These are phyloP conservation scores for Bombus breviceps DNA, from an alignment of 1,140 invertebrate genomes.

Conservation along the genomic window DNA sequence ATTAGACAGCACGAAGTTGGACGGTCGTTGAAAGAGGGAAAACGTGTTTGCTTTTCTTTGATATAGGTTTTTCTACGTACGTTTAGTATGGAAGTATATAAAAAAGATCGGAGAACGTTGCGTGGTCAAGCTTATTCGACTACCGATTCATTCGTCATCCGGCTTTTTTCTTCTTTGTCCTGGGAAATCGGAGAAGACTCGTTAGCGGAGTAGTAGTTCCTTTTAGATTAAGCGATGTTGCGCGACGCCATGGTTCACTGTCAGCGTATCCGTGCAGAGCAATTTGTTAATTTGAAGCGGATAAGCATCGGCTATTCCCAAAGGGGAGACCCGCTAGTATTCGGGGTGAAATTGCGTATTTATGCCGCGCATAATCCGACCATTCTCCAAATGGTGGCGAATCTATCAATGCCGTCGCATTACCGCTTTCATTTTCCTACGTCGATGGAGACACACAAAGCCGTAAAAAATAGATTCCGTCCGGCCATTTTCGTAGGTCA, in stretches of 20 bases:
- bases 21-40: neutral
- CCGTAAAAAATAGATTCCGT: slow-evolving; percentile 77
- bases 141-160: slow-evolving; percentile 17
- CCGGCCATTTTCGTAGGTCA: slow-evolving; percentile 59
- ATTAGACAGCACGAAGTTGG: slow-evolving; percentile 51
- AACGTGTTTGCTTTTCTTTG: slow-evolving; percentile 3
- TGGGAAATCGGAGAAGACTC: slow-evolving; percentile 41
- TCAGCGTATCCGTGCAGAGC: slow-evolving; percentile 59
- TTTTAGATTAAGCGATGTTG: slow-evolving; percentile 47
- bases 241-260: slow-evolving; percentile 52
- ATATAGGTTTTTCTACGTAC: neutral
- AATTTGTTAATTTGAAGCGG: slow-evolving; percentile 71
- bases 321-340: slow-evolving; percentile 54
- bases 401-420: slow-evolving; percentile 81
- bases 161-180: slow-evolving; percentile 33
- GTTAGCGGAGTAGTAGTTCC: slow-evolving; percentile 22
- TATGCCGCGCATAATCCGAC: slow-evolving; percentile 80
- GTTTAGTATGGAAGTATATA: too few species aligned
- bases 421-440: slow-evolving; percentile 81
- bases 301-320: slow-evolving; percentile 67
- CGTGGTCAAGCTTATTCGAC: slow-evolving; percentile 35
- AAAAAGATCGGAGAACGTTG: slow-evolving; percentile 19
- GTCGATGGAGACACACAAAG: slow-evolving; percentile 77
- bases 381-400: slow-evolving; percentile 77
- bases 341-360: slow-evolving; percentile 79